A percentile compares a stretch with the other conserved stretches of the same genome.
Evolutionary conservation across 2,797 vertebrate genomes (phyloP).

Genomic region (Rallus crepitans): DNA sequence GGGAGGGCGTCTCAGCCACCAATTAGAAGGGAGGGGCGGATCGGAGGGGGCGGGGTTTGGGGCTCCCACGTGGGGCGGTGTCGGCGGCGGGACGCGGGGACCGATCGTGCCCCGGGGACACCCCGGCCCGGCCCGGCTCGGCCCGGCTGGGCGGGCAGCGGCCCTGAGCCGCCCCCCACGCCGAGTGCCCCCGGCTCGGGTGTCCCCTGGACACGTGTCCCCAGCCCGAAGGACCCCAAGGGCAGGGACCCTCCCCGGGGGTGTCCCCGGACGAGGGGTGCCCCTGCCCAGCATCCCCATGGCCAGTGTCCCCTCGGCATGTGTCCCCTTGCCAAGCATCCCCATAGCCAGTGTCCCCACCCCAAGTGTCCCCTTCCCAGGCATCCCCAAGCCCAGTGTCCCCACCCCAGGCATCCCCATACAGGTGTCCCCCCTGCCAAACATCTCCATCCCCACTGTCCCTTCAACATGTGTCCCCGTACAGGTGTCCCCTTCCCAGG

Average conservation of each 20-base stretch:
- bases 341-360: no score
- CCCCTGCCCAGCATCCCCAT: no score
- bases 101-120: background rate
- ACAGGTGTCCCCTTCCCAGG: background rate
- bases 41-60: background rate
- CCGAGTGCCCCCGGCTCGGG: background rate
- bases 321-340: no score
- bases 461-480: background rate
- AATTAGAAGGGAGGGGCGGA: background rate
- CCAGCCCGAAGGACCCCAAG: background rate
- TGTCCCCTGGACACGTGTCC: background rate
- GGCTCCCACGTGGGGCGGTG: background rate
- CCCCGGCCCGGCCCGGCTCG: no score
- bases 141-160: background rate
- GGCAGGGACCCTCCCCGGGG: background rate
- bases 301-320: no score
- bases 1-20: background rate
- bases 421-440: background rate
- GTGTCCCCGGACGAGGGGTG: no score
- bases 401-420: background rate
- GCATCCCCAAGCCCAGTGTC: background rate
- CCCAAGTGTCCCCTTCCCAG: no score
- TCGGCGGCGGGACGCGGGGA: background rate
- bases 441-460: background rate
- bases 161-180: background rate